A percentile compares a stretch with the other conserved stretches of the same genome.
Evolutionary conservation across 2,797 vertebrate genomes (phyloP).

Genomic region (Scyliorhinus canicula): DNA sequence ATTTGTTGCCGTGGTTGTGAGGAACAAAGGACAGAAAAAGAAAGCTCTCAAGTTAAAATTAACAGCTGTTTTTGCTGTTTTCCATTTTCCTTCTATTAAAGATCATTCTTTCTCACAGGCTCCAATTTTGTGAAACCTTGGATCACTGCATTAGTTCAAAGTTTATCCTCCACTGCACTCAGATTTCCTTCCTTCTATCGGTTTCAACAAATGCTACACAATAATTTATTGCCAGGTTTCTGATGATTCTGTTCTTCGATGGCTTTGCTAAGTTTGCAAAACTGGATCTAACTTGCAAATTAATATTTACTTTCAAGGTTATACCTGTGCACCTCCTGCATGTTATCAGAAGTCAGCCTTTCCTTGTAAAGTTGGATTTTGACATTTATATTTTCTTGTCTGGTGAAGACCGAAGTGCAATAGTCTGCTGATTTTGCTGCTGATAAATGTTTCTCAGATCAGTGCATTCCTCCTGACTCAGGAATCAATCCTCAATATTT

Average conservation of each 20-base stretch:
- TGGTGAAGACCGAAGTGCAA: not conserved
- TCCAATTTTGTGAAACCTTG: not conserved
- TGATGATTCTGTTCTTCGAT: not conserved
- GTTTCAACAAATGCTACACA: not conserved
- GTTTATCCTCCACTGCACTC: not conserved
- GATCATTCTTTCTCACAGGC: not conserved
- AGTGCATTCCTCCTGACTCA: constrained; percentile 31
- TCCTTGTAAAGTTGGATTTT: not conserved
- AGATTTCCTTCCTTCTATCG: not conserved
- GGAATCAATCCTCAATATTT: constrained; percentile 35
- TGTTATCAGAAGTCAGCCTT: not conserved
- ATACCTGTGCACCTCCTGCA: not conserved
- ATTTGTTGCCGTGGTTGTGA: not conserved
- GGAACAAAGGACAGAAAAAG: not conserved
- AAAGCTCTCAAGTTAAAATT: not conserved
- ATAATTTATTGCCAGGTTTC: not conserved
- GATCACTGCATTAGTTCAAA: not conserved
- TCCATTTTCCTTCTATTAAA: not conserved
- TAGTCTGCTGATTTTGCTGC: constrained; percentile 28
- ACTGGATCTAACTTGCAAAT: not conserved
- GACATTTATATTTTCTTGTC: constrained; percentile 20
- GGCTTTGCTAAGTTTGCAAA: not conserved
- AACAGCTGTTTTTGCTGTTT: not conserved
- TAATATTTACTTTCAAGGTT: constrained; percentile 6
- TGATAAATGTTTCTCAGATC: constrained; percentile 15